Conservation (phyloP, 23 tunicate species). For the Trididemnum clinides region DNA sequence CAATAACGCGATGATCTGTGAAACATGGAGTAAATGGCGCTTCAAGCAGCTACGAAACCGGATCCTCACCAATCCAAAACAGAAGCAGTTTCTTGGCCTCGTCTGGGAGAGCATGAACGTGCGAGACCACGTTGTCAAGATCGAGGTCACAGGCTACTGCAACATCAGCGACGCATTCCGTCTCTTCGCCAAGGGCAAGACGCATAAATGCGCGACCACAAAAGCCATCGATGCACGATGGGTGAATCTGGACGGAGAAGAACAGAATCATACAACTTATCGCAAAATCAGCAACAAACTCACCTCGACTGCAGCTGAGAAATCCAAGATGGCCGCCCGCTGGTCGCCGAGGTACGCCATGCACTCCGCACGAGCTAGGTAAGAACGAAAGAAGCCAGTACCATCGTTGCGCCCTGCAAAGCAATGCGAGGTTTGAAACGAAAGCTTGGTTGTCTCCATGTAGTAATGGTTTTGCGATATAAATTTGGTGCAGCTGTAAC, state of each 20-base stretch:
- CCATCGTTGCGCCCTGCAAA: constrained; percentile 53
- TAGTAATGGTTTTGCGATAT: too few species aligned
- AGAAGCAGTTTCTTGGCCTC: constrained; percentile 76
- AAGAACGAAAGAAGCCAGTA: constrained; percentile 72
- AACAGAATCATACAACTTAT: not conserved
- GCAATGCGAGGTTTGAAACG: too few species aligned
- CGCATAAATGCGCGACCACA: constrained; percentile 89
- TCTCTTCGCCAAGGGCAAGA: constrained; percentile 80
- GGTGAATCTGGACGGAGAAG: constrained; percentile 46
- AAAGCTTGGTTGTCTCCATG: too few species aligned
- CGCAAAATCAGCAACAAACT: too few species aligned
- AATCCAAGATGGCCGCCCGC: constrained; percentile 66
- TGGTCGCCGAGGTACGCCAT: constrained; percentile 91
- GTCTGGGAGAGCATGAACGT: constrained; percentile 70
- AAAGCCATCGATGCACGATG: constrained; percentile 63
- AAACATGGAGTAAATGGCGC: not conserved
- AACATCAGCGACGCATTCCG: constrained; percentile 74
- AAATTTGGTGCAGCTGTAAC: too few species aligned
- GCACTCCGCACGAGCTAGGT: constrained; percentile 89
- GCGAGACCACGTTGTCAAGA: constrained; percentile 58
- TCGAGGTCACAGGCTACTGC: constrained; percentile 67
- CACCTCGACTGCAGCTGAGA: constrained; percentile 89
- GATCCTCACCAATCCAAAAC: constrained; percentile 73
- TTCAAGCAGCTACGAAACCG: not conserved
- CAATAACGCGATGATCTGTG: constrained; percentile 79